Percentiles rank a stretch among this genome's conserved stretches.
phyloP scores from a whole-genome alignment of 2,888 invertebrate genomes.

The Melieria crassipennis region DNA sequence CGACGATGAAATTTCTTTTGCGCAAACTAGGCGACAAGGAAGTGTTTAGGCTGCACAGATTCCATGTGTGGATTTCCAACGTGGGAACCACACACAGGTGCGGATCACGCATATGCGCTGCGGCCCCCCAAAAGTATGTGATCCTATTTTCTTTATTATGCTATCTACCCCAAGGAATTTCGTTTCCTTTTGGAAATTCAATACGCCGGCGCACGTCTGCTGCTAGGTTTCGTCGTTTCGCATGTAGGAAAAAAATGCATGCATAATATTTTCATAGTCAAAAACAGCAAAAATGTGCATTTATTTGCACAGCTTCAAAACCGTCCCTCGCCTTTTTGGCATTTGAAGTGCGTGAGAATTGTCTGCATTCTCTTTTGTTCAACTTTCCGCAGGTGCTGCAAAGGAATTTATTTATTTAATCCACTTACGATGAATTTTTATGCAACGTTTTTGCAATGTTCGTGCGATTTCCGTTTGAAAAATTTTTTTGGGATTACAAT shows the following conservation, averaged over 20 bases:
- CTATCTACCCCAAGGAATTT: background rate
- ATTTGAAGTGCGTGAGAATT: conserved; percentile 4
- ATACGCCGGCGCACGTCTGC: background rate
- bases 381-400: background rate
- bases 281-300: conserved; percentile 2
- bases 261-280: too few species aligned
- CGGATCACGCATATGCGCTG: conserved; percentile 6
- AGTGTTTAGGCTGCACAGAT: too few species aligned
- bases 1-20: too few species aligned
- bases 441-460: background rate
- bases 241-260: too few species aligned
- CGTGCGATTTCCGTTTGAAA: background rate
- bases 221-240: background rate
- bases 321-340: too few species aligned
- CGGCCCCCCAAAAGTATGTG: background rate
- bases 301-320: conserved; percentile 11
- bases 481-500: background rate
- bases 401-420: conserved; percentile 21
- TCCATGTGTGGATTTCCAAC: background rate
- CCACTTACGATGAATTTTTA: conserved; percentile 8
- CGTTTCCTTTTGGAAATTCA: conserved; percentile 22
- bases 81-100: conserved; percentile 25
- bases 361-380: conserved; percentile 5
- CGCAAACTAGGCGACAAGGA: too few species aligned
- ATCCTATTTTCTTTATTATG: background rate